Conservation (phyloP, 2,888 invertebrate species). For the Tipula vernalis region DNA sequence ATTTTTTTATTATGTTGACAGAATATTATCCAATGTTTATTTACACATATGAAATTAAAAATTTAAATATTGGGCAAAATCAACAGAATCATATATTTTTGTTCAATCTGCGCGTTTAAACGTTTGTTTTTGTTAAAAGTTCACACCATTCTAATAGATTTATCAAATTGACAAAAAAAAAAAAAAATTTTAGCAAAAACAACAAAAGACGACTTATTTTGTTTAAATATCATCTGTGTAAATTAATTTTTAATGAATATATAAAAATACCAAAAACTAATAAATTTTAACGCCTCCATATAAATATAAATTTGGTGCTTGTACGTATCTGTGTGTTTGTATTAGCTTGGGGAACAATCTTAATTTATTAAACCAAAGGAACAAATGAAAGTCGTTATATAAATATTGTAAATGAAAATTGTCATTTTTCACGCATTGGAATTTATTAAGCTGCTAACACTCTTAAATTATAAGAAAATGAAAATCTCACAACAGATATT, state of each 20-base stretch:
- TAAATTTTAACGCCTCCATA: constrained; percentile 4
- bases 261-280: background rate
- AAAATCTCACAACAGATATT: background rate
- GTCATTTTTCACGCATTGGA: background rate
- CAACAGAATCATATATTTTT: background rate
- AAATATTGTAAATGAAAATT: background rate
- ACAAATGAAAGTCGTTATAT: background rate
- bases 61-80: background rate
- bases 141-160: background rate
- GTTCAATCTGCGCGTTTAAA: background rate
- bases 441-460: background rate
- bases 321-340: background rate
- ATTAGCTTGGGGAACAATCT: background rate
- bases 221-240: background rate
- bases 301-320: background rate
- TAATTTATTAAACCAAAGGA: background rate
- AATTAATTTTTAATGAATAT: background rate
- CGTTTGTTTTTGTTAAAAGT: background rate
- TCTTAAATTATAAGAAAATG: background rate
- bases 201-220: background rate
- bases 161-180: background rate
- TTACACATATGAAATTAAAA: background rate
- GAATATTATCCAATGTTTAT: background rate
- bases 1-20: background rate
- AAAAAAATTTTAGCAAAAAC: background rate